phyloP scores from a whole-genome alignment of 2,888 invertebrate species.

The Oscheius sp. region DNA sequence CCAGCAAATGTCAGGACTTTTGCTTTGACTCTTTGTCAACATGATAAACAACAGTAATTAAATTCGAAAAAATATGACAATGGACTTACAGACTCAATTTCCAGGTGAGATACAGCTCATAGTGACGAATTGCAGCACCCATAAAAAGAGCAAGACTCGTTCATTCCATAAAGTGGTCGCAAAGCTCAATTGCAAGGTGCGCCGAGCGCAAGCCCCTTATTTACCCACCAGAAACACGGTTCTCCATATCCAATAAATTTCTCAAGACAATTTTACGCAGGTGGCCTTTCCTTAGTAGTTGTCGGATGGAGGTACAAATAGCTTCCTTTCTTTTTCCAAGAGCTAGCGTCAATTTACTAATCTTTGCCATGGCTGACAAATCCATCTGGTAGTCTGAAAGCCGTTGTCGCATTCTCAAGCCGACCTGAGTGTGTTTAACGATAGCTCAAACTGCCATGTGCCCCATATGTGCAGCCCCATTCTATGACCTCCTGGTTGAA shows the following conservation, averaged over 20 bases:
- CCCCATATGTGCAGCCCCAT: slow-evolving; percentile 25
- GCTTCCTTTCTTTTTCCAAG: too few species aligned
- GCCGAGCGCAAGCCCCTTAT: slow-evolving; percentile 1
- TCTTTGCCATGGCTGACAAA: too few species aligned
- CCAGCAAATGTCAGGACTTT: slow-evolving; percentile 20
- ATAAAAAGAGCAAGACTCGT: slow-evolving; percentile 14
- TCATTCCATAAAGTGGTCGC: slow-evolving; percentile 21
- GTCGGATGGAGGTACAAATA: too few species aligned
- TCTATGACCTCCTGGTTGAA: slow-evolving; percentile 15
- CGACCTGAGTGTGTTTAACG: slow-evolving; percentile 10
- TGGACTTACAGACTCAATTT: background rate
- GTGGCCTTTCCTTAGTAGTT: background rate
- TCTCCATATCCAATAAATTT: background rate
- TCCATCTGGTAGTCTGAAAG: too few species aligned
- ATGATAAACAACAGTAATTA: slow-evolving; percentile 1
- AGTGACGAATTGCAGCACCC: background rate
- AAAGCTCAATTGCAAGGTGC: slow-evolving; percentile 25
- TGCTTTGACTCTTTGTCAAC: background rate
- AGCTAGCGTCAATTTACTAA: too few species aligned
- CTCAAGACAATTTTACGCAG: background rate
- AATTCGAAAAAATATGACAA: background rate
- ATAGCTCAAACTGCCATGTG: slow-evolving; percentile 27
- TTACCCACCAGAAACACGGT: slow-evolving; percentile 1
- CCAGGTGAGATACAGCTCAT: too few species aligned
- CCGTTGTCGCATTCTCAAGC: slow-evolving; percentile 18